Conservation (phyloP, 2,888 invertebrate genomes). For the Octodonta nipae region DNA sequence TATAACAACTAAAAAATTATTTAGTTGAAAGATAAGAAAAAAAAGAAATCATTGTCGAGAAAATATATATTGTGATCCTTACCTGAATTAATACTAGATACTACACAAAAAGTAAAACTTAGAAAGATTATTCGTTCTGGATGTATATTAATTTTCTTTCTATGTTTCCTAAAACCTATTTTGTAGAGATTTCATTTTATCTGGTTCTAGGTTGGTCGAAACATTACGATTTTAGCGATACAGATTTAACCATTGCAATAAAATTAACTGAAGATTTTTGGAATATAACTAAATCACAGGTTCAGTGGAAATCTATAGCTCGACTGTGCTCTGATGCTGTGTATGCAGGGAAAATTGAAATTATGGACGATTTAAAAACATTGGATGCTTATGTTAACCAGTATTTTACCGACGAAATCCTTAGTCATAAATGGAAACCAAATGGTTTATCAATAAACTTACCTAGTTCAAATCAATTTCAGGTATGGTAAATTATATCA, state of each 20-base stretch:
- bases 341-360: slow-evolving; percentile 78
- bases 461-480: slow-evolving; percentile 41
- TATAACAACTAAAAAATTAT: too few species aligned
- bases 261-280: slow-evolving; percentile 42
- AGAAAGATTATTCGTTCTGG: too few species aligned
- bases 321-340: slow-evolving; percentile 67
- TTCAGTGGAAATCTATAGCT: slow-evolving; percentile 61
- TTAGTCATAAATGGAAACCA: slow-evolving; percentile 47
- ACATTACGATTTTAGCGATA: slow-evolving; percentile 74
- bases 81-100: too few species aligned
- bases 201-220: slow-evolving; percentile 61
- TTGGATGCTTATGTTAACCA: slow-evolving; percentile 52
- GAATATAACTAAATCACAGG: slow-evolving; percentile 28
- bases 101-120: too few species aligned
- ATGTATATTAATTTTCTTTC: too few species aligned
- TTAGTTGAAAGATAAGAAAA: too few species aligned
- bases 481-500: too few species aligned
- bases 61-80: too few species aligned
- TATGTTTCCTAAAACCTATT: too few species aligned
- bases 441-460: slow-evolving; percentile 38
- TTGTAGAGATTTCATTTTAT: not conserved
- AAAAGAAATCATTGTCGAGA: too few species aligned
- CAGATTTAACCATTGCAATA: slow-evolving; percentile 64
- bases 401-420: slow-evolving; percentile 44
- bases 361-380: slow-evolving; percentile 55